Conservation (phyloP, 92 coral and sea anemone species). For the Phymanthus crucifer region DNA sequence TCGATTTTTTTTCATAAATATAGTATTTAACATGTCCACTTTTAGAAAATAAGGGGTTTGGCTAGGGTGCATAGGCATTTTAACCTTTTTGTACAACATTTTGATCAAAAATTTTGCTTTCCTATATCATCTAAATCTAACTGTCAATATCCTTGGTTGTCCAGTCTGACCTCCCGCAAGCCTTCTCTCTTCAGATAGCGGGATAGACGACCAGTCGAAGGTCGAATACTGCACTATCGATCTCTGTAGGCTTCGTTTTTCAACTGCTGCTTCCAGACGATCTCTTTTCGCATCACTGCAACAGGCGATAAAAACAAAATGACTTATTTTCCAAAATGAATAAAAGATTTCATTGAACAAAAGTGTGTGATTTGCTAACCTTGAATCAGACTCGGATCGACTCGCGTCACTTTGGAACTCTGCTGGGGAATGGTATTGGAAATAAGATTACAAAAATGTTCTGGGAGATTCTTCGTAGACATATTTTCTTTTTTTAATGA, state of each 20-base stretch:
- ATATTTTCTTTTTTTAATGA: too few relatives aligned
- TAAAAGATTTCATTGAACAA: not conserved
- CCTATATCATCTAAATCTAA: conserved; percentile 70
- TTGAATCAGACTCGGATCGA: not conserved
- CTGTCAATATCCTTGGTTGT: conserved; percentile 83
- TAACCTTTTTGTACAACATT: not conserved
- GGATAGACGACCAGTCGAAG: conserved; percentile 96
- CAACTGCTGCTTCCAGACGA: conserved; percentile 50
- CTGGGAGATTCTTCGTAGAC: too few relatives aligned
- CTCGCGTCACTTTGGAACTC: not conserved
- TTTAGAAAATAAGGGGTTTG: too few relatives aligned
- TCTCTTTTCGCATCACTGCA: conserved; percentile 39
- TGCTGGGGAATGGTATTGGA: not conserved
- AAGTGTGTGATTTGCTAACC: not conserved
- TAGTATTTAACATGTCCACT: too few relatives aligned
- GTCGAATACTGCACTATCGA: conserved; percentile 96
- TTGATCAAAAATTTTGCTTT: not conserved
- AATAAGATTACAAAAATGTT: too few relatives aligned
- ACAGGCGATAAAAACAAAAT: not conserved
- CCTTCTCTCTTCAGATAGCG: conserved; percentile 84
- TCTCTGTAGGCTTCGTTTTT: conserved; percentile 73
- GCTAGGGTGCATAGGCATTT: too few relatives aligned
- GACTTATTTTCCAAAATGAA: not conserved
- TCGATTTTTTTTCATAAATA: too few relatives aligned
- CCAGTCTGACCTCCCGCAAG: conserved; percentile 57